phyloP scores from a whole-genome alignment of 2,113 vertebrate species.

The Ptychochromis oligacanthus region DNA sequence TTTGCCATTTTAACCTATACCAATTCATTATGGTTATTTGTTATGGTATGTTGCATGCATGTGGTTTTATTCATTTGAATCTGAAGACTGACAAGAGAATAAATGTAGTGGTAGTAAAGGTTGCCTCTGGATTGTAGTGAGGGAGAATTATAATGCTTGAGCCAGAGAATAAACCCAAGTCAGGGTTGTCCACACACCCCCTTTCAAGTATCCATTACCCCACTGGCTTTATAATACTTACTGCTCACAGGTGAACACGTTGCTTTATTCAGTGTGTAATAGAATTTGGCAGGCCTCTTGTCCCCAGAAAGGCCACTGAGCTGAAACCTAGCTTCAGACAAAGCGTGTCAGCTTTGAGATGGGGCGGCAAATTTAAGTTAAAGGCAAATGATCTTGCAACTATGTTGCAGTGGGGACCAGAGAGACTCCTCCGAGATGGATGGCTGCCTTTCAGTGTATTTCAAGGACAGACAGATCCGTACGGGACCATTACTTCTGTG shows the following conservation, averaged over 20 bases:
- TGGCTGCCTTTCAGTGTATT: conserved; percentile 24
- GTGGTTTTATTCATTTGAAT: too few species aligned
- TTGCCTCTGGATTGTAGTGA: too few species aligned
- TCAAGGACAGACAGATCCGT: conserved; percentile 52
- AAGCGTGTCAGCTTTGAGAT: conserved; percentile 56
- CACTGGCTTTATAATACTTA: conserved; percentile 47
- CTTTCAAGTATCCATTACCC: conserved; percentile 45
- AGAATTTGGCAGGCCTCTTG: conserved; percentile 59
- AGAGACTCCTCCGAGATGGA: conserved; percentile 27
- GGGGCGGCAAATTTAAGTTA: conserved; percentile 45
- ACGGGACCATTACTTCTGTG: background rate
- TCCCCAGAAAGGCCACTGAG: conserved; percentile 50
- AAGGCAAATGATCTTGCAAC: conserved; percentile 41
- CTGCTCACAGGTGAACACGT: conserved; percentile 61
- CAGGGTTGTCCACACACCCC: conserved; percentile 1
- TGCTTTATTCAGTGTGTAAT: conserved; percentile 69
- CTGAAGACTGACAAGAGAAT: too few species aligned
- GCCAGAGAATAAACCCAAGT: background rate
- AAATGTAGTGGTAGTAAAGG: too few species aligned
- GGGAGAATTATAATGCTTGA: too few species aligned
- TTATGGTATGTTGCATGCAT: too few species aligned
- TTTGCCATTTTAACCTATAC: too few species aligned
- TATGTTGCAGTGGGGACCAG: conserved; percentile 19
- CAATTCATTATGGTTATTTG: too few species aligned
- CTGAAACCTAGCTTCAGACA: conserved; percentile 39